Evolutionary conservation across 2,113 vertebrate species (phyloP).

Genomic region (Carassius carassius): DNA sequence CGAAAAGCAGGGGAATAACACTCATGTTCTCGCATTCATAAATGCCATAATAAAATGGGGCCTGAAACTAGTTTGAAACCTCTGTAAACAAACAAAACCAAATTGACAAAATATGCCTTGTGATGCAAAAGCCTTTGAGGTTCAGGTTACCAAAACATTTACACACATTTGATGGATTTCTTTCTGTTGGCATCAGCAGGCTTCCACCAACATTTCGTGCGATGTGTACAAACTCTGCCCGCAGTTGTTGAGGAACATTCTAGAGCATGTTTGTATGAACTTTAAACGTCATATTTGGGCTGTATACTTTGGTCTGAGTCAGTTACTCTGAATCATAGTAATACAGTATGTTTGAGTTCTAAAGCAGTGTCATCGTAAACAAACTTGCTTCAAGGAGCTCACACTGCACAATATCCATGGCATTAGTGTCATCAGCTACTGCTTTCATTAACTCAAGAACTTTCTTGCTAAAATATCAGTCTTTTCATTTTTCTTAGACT

Average conservation of each 20-base stretch:
- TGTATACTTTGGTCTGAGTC: constrained; percentile 35
- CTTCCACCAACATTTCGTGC: constrained; percentile 30
- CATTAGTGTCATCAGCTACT: constrained; percentile 17
- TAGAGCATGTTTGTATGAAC: constrained; percentile 37
- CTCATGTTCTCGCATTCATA: constrained; percentile 28
- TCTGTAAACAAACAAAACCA: constrained; percentile 47
- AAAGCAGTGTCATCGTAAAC: not conserved
- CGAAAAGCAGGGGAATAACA: constrained; percentile 36
- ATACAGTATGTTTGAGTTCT: constrained; percentile 11
- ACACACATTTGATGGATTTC: constrained; percentile 34
- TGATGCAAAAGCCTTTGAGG: constrained; percentile 49
- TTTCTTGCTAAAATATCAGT: constrained; percentile 42
- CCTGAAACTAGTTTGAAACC: constrained; percentile 47
- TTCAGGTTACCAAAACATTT: constrained; percentile 48
- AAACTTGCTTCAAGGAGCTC: not conserved
- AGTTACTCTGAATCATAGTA: constrained; percentile 35
- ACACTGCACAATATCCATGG: not conserved
- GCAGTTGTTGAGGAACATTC: constrained; percentile 50
- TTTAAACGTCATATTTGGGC: constrained; percentile 39
- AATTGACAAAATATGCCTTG: constrained; percentile 47
- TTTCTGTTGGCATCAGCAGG: constrained; percentile 48
- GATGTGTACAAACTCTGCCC: constrained; percentile 30
- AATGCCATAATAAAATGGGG: constrained; percentile 37
- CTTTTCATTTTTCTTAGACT: constrained; percentile 34
- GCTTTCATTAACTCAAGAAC: constrained; percentile 14